phyloP scores from a whole-genome alignment of 2,113 vertebrate genomes.

The Crotophaga sulcirostris region DNA sequence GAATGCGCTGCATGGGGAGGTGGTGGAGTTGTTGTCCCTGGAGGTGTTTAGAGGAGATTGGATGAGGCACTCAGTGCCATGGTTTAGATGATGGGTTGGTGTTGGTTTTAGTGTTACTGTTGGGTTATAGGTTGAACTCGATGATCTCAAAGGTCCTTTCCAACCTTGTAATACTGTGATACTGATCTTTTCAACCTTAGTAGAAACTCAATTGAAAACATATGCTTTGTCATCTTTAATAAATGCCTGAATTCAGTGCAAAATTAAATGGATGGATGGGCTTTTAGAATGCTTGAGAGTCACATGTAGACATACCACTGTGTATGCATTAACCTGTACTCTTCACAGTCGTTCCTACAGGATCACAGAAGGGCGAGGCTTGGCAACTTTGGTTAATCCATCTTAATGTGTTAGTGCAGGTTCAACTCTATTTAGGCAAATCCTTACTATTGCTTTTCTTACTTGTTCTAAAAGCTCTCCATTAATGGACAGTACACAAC shows the following conservation, averaged over 20 bases:
- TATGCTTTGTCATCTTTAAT: background rate
- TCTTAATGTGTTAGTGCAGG: background rate
- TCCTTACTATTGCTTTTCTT: background rate
- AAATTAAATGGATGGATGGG: background rate
- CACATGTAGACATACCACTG: background rate
- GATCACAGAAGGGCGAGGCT: background rate
- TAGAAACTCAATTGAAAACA: background rate
- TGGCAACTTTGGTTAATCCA: background rate
- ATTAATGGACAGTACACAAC: background rate
- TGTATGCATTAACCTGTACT: background rate
- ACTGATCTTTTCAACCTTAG: background rate
- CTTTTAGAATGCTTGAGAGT: background rate
- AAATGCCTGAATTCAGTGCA: background rate
- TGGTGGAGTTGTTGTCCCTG: too few relatives aligned
- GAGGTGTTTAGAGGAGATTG: too few relatives aligned
- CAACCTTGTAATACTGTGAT: too few relatives aligned
- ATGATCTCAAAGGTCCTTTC: too few relatives aligned
- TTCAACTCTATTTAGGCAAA: background rate
- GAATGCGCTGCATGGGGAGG: too few relatives aligned
- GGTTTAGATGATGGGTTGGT: too few relatives aligned
- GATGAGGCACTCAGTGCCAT: too few relatives aligned
- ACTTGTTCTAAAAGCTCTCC: background rate
- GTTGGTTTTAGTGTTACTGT: too few relatives aligned
- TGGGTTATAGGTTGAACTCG: too few relatives aligned
- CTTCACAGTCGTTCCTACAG: background rate